Conservation (phyloP, 2,888 invertebrate species). For the Anoncus sp. region DNA sequence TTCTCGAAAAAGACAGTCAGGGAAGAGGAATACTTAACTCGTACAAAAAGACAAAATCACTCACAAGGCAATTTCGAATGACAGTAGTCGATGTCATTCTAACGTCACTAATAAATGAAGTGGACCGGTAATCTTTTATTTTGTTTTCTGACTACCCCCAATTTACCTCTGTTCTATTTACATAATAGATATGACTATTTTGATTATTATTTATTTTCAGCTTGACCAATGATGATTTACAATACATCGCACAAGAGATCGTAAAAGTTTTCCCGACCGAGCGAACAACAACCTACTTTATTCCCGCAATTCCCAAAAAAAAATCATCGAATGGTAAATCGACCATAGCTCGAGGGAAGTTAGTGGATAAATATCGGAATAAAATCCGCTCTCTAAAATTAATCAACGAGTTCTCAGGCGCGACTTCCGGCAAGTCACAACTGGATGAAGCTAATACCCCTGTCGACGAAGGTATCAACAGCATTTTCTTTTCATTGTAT, state of each 20-base stretch:
- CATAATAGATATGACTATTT: slow-evolving; percentile 1
- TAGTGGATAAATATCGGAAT: slow-evolving; percentile 40
- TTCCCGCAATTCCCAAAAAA: slow-evolving; percentile 23
- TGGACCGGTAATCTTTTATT: slow-evolving; percentile 5
- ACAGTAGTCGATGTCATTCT: slow-evolving; percentile 6
- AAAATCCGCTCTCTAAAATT: background rate
- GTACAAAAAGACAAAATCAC: slow-evolving; percentile 21
- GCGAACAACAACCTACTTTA: slow-evolving; percentile 9
- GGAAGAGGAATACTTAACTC: slow-evolving; percentile 4
- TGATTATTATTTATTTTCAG: slow-evolving; percentile 13
- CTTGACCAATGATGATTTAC: slow-evolving; percentile 32
- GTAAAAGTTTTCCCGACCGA: slow-evolving; percentile 33
- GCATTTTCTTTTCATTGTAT: slow-evolving; percentile 3
- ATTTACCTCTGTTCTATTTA: background rate
- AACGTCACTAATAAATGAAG: slow-evolving; percentile 7
- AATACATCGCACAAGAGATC: slow-evolving; percentile 22
- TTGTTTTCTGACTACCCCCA: background rate
- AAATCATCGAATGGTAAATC: slow-evolving; percentile 16
- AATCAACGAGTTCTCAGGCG: background rate
- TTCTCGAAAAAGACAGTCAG: slow-evolving; percentile 1
- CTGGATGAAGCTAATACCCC: background rate
- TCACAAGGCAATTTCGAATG: slow-evolving; percentile 16
- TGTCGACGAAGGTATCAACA: slow-evolving; percentile 16
- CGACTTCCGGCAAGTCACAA: background rate
- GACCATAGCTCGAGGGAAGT: slow-evolving; percentile 17